Evolutionary conservation across 2,888 invertebrate genomes (phyloP).

Genomic region (Neoitamus cyanurus): DNA sequence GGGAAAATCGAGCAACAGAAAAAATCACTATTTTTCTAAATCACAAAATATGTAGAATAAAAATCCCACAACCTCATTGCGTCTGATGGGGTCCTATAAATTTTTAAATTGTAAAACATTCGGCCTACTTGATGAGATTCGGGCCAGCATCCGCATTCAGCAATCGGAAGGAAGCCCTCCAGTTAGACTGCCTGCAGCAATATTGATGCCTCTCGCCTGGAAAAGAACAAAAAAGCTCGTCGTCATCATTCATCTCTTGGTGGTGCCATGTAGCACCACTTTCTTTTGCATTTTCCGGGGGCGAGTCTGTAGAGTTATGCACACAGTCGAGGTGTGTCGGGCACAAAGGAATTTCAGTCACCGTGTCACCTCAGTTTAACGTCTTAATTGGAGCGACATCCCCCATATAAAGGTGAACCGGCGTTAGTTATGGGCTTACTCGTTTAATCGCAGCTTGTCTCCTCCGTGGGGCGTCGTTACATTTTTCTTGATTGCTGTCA

Average conservation of each 20-base stretch:
- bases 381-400: slow-evolving; percentile 3
- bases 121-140: neutral
- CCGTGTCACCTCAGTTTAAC: slow-evolving; percentile 1
- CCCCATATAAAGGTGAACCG: neutral
- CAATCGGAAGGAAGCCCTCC: neutral
- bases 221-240: neutral
- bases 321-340: neutral
- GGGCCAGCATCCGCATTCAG: neutral
- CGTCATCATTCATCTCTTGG: neutral
- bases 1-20: too few relatives aligned
- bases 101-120: neutral
- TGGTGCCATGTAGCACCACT: neutral
- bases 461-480: slow-evolving; percentile 38
- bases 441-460: slow-evolving; percentile 26
- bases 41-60: too few relatives aligned
- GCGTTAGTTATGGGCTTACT: neutral
- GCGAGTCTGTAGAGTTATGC: neutral
- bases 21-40: too few relatives aligned
- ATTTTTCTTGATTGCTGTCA: slow-evolving; percentile 43
- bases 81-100: neutral
- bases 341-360: neutral
- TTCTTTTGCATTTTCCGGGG: neutral
- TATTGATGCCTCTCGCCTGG: neutral
- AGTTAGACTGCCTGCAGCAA: neutral
- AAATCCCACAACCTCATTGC: too few relatives aligned